These are phyloP conservation scores for Lithophane semibrunnea DNA, from an alignment of 2,888 invertebrate species.

Conservation along the genomic window DNA sequence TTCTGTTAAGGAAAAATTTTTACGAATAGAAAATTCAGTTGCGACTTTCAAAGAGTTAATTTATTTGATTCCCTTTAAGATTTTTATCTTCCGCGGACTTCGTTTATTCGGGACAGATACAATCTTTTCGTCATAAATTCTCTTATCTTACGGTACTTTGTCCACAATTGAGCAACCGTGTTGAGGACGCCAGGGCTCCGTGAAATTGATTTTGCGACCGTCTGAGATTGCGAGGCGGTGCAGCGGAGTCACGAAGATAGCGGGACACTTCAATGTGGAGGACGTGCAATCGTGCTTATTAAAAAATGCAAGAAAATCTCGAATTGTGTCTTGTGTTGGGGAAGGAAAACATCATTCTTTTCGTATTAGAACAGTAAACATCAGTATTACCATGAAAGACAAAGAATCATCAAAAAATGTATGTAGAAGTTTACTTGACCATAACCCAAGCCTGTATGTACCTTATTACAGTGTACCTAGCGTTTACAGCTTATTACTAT, in stretches of 20 bases:
- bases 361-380: background rate
- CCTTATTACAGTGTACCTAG: slow-evolving; percentile 20
- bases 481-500: slow-evolving; percentile 35
- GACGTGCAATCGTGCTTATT: slow-evolving; percentile 34
- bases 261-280: slow-evolving; percentile 26
- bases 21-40: slow-evolving; percentile 40
- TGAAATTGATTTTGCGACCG: slow-evolving; percentile 59
- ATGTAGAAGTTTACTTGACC: background rate
- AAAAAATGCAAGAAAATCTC: slow-evolving; percentile 5
- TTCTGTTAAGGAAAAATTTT: slow-evolving; percentile 27
- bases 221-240: slow-evolving; percentile 41
- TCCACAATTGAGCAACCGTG: slow-evolving; percentile 58
- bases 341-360: background rate
- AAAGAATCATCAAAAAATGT: background rate
- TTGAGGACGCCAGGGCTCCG: slow-evolving; percentile 49
- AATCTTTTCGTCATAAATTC: slow-evolving; percentile 61
- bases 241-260: slow-evolving; percentile 34
- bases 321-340: background rate
- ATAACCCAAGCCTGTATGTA: slow-evolving; percentile 18
- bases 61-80: slow-evolving; percentile 56
- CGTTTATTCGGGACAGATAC: slow-evolving; percentile 57
- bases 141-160: slow-evolving; percentile 60
- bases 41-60: slow-evolving; percentile 42
- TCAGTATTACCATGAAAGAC: background rate
- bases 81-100: slow-evolving; percentile 49